phyloP scores from a whole-genome alignment of 1,140 invertebrate genomes.

The Bombus sibiricus region DNA sequence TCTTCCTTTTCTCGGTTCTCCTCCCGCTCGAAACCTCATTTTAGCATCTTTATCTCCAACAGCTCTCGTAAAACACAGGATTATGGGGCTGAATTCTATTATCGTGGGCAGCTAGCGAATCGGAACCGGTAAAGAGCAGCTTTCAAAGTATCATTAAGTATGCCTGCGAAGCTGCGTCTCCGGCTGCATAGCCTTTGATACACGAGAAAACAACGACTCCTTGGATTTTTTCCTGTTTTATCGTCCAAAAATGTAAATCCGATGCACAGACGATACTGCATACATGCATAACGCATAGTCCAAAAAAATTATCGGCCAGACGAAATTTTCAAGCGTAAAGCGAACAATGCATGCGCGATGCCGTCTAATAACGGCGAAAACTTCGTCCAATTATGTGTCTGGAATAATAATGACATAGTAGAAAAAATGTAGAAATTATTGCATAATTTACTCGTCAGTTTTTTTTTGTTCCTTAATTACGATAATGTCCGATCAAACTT shows the following conservation, averaged over 20 bases:
- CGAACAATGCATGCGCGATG: background rate
- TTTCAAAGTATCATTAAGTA: constrained; percentile 73
- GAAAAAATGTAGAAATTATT: background rate
- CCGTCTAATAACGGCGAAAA: too few relatives aligned
- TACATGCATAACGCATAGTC: constrained; percentile 24
- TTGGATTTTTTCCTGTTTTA: constrained; percentile 25
- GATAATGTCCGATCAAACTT: too few relatives aligned
- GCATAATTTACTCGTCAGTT: background rate
- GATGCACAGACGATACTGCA: constrained; percentile 19
- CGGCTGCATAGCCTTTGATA: constrained; percentile 15
- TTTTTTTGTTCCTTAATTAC: background rate
- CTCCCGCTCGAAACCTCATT: constrained; percentile 55
- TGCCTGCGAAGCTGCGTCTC: constrained; percentile 33
- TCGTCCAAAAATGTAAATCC: constrained; percentile 24
- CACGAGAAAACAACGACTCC: constrained; percentile 21
- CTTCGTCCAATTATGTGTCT: background rate
- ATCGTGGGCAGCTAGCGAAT: constrained; percentile 73
- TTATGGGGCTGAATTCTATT: constrained; percentile 80
- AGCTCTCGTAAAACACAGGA: constrained; percentile 77
- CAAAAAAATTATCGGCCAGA: background rate
- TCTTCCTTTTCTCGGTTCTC: constrained; percentile 13
- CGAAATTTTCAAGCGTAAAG: background rate
- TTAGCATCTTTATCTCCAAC: constrained; percentile 65
- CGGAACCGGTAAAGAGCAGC: constrained; percentile 73
- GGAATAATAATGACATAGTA: background rate